Percentiles rank a stretch among this genome's conserved stretches.
phyloP scores from a whole-genome alignment of 2,888 invertebrate genomes.

The Bimastos eiseni region DNA sequence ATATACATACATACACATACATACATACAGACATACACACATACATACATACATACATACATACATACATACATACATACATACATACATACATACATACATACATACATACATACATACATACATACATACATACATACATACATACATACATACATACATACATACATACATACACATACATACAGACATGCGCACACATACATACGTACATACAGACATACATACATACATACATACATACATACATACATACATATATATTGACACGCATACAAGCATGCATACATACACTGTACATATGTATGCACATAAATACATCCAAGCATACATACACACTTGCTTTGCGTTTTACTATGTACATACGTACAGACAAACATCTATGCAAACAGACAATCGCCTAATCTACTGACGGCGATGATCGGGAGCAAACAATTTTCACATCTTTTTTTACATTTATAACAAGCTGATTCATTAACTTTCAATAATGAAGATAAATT shows the following conservation, averaged over 20 bases:
- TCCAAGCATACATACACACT: too few species aligned
- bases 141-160: conserved; percentile 25
- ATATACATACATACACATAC: neutral
- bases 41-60: conserved; percentile 7
- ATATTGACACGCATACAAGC: too few species aligned
- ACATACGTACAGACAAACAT: neutral
- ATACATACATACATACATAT: neutral
- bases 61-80: neutral
- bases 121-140: conserved; percentile 25
- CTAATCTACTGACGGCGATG: too few species aligned
- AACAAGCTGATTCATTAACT: too few species aligned
- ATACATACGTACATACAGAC: neutral
- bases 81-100: neutral
- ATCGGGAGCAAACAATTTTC: too few species aligned
- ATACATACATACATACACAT: conserved; percentile 18
- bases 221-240: neutral
- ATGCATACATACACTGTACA: too few species aligned
- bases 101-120: conserved; percentile 28
- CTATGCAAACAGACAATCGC: neutral
- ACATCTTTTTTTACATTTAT: too few species aligned
- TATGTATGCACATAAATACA: too few species aligned
- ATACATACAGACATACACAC: neutral
- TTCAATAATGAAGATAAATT: too few species aligned
- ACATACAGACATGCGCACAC: neutral
- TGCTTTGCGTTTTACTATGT: neutral